Base-by-base conservation (phyloP, 2,888 invertebrate species). In the Heliconius sara region DNA sequence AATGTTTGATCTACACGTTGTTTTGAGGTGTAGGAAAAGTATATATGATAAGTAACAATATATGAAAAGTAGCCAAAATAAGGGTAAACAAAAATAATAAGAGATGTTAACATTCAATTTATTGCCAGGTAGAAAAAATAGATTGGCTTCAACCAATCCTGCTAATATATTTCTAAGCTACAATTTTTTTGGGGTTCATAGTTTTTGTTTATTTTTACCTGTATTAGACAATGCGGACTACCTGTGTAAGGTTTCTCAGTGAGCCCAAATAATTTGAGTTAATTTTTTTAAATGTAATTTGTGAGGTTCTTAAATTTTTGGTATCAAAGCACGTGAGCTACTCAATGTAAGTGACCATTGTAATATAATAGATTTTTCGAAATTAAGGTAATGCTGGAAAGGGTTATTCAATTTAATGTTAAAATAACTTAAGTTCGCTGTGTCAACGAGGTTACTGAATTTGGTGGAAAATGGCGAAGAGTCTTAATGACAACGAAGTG, bases 191-290 rank as follows among this genome's bases (percentile, higher is more conserved):
- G 43, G 70, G 70, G 1, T 43, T 70, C 39, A 25, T 39, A 7
- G 25, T 70, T 70, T 70, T 70, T 70, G 25, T 70, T 70, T 43
- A 70, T 70, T 70, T 25, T 70, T 43, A 70, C 70, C 70, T 70
- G 70, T 43, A 22, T 67, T 70, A 43, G 25, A 47, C 43, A 25
- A 70, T 70, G 25, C 22, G 25, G 70, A 43, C 70, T 70, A 70
- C 70, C 70, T 70, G 70, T 70, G 16, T 16, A 70, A 16, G 70
- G 43, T 70, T 43, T 25, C 25, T 70, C 16, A 25, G 70, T 25
- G 3, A 47, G 70, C 19, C 1, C 22, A 39, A 68, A 39, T 6
- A 0, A 25, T 43, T 43, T 68, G 39, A n/a, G 0, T n/a, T 68
- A 13, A 22, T 52, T 19, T 13, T 68, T 25, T 39, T 10, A 67